Percentiles rank a stretch among this genome's conserved stretches.
Evolutionary conservation across 2,888 invertebrate genomes (phyloP).

Genomic region (Apamea sordens): DNA sequence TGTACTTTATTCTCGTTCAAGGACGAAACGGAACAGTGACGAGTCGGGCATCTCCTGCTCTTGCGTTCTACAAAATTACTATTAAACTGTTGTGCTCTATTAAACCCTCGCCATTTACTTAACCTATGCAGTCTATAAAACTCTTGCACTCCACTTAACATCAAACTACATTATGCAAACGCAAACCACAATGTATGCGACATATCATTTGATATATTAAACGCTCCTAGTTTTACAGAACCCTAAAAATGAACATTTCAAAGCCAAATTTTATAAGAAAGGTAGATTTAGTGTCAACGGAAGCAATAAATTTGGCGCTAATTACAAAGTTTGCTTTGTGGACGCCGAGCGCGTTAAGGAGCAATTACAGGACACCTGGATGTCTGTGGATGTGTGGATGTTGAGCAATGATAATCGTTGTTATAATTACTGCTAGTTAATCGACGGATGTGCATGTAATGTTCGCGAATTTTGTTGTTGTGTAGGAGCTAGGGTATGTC

Average conservation of each 20-base stretch:
- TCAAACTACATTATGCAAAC: background rate
- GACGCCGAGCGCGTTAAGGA: conserved; percentile 48
- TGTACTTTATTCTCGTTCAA: background rate
- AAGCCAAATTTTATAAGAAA: conserved; percentile 51
- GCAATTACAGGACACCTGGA: conserved; percentile 66
- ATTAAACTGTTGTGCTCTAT: background rate
- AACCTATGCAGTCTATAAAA: background rate
- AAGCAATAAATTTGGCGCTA: conserved; percentile 62
- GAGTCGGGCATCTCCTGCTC: background rate
- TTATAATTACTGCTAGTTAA: conserved; percentile 64
- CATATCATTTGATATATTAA: background rate
- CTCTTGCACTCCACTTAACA: background rate
- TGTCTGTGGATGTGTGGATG: conserved; percentile 31
- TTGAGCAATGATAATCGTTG: conserved; percentile 56
- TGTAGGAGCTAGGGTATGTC: conserved; percentile 39
- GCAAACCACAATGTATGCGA: background rate
- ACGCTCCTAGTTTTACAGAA: conserved; percentile 9
- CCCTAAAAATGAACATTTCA: conserved; percentile 35
- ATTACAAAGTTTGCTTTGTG: conserved; percentile 60
- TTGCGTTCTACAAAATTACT: background rate
- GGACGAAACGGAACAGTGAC: background rate
- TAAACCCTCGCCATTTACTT: background rate
- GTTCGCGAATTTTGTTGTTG: conserved; percentile 49
- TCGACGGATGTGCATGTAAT: conserved; percentile 61
- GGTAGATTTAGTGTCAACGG: conserved; percentile 40